phyloP scores from a whole-genome alignment of 2,797 vertebrate species.

The Rhadinocentrus ornatus region DNA sequence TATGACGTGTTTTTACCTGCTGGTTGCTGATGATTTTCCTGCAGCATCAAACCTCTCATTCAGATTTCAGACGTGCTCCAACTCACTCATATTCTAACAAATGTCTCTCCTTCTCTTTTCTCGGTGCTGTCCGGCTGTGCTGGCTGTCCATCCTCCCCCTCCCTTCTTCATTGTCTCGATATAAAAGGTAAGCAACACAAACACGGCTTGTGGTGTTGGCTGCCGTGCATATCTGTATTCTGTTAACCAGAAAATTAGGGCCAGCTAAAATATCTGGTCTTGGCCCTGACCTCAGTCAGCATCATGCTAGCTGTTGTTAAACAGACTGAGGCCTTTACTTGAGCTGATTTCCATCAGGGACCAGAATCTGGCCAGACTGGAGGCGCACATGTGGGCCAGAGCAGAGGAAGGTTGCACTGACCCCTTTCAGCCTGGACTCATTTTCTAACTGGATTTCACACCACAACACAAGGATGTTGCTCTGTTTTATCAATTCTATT shows the following conservation, averaged over 20 bases:
- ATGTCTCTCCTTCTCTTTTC: constrained; percentile 27
- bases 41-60: not conserved
- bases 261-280: not conserved
- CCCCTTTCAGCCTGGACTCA: too few relatives aligned
- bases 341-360: too few relatives aligned
- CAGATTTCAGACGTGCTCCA: not conserved
- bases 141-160: not conserved
- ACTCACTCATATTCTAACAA: constrained; percentile 28
- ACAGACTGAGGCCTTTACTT: too few relatives aligned
- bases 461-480: too few relatives aligned
- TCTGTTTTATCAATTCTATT: too few relatives aligned
- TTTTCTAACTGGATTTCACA: too few relatives aligned
- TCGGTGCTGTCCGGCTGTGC: constrained; percentile 27
- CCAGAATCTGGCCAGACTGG: too few relatives aligned
- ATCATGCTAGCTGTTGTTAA: not conserved
- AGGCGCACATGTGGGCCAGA: too few relatives aligned
- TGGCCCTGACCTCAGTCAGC: constrained; percentile 9
- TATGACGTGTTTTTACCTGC: not conserved
- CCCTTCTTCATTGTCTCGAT: not conserved
- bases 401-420: too few relatives aligned
- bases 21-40: not conserved
- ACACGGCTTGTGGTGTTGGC: not conserved
- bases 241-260: too few relatives aligned
- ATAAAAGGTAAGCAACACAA: constrained; percentile 55
- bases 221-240: too few relatives aligned